Conservation (phyloP, 2,888 invertebrate species). For the Marasmarcha lunaedactyla region DNA sequence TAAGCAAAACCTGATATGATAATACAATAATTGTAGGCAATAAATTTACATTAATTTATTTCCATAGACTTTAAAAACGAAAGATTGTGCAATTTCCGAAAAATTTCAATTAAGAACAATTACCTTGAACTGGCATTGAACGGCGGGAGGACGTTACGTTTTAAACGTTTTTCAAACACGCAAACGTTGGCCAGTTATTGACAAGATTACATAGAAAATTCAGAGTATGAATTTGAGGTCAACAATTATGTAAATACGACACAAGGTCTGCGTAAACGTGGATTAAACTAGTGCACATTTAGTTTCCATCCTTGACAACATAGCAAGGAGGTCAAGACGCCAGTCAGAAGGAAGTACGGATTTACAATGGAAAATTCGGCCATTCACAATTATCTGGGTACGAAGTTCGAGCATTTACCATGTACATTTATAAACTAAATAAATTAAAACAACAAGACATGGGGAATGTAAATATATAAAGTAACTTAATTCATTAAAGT, state of each 20-base stretch:
- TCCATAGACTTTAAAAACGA: too few relatives aligned
- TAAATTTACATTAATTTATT: too few relatives aligned
- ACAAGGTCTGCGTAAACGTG: constrained; percentile 47
- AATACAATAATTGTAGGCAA: too few relatives aligned
- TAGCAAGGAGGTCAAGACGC: constrained; percentile 23
- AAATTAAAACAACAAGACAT: too few relatives aligned
- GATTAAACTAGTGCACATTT: constrained; percentile 26
- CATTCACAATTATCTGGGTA: constrained; percentile 28
- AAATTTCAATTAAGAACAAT: too few relatives aligned
- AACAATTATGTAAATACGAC: constrained; percentile 44
- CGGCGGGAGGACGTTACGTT: too few relatives aligned
- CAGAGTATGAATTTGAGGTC: constrained; percentile 28
- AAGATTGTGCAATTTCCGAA: too few relatives aligned
- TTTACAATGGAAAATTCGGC: constrained; percentile 32
- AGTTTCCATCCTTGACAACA: constrained; percentile 4
- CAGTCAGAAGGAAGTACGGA: constrained; percentile 42
- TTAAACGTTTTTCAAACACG: background rate
- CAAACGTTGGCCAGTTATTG: background rate
- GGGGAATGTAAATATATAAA: too few relatives aligned
- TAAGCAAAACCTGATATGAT: too few relatives aligned
- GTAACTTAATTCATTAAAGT: too few relatives aligned
- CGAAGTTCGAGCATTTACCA: too few relatives aligned
- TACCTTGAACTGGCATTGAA: background rate
- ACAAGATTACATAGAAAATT: constrained; percentile 28
- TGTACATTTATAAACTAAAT: too few relatives aligned